A percentile compares a stretch with the other conserved stretches of the same genome.
Evolutionary conservation across 2,888 invertebrate genomes (phyloP).

Genomic region (Andrena bucephala): DNA sequence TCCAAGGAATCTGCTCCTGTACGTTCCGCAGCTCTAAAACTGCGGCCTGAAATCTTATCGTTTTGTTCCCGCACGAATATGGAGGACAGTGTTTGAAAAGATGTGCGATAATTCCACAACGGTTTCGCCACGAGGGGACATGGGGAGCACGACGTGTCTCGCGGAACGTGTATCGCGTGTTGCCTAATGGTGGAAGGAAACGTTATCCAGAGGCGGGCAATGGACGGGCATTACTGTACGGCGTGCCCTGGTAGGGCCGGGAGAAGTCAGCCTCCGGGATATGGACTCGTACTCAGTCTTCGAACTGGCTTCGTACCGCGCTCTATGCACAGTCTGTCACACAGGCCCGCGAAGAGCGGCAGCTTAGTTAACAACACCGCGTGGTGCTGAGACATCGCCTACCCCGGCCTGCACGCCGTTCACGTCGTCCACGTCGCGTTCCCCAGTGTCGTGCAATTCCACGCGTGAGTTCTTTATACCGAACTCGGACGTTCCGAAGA

Average conservation of each 20-base stretch:
- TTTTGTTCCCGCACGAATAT: neutral
- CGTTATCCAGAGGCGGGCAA: constrained; percentile 74
- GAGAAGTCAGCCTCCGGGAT: constrained; percentile 76
- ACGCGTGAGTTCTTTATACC: constrained; percentile 6
- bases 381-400: constrained; percentile 37
- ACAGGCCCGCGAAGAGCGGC: constrained; percentile 57
- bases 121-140: constrained; percentile 48
- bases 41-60: neutral
- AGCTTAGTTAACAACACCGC: constrained; percentile 60
- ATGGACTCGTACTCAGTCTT: constrained; percentile 78
- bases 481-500: neutral
- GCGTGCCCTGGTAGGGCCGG: constrained; percentile 77
- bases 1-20: too few relatives aligned
- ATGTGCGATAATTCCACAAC: constrained; percentile 56
- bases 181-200: constrained; percentile 73
- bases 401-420: neutral
- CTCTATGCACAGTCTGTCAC: constrained; percentile 63
- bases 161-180: constrained; percentile 56
- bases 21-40: too few relatives aligned
- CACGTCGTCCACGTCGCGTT: constrained; percentile 21
- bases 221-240: constrained; percentile 63
- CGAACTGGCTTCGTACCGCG: constrained; percentile 73
- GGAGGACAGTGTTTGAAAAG: constrained; percentile 12
- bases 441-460: constrained; percentile 25
- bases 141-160: constrained; percentile 41